Percentiles rank a stretch among this genome's conserved stretches.
Conservation (phyloP, 2,888 invertebrate species). For the Mythimna ferrago region DNA sequence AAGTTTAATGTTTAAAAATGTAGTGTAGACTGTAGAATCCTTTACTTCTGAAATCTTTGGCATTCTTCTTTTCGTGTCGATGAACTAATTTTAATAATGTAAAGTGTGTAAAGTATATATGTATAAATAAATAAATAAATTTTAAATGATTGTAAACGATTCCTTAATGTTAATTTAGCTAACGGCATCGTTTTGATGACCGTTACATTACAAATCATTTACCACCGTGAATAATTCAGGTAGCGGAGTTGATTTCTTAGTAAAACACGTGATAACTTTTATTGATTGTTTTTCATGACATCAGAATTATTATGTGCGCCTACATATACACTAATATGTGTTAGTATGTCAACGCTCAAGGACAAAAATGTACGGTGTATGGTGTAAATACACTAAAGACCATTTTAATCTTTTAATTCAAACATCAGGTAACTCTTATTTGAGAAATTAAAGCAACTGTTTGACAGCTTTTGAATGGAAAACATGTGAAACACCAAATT, state of each 20-base stretch:
- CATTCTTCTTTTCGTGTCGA: no score
- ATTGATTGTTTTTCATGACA: slow-evolving; percentile 33
- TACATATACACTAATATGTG: neutral
- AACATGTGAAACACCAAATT: neutral
- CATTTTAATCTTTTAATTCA: neutral
- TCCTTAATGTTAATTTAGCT: slow-evolving; percentile 14
- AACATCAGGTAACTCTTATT: neutral
- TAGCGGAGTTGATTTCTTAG: slow-evolving; percentile 23
- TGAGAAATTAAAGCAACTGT: neutral
- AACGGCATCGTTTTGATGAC: slow-evolving; percentile 22
- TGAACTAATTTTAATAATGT: no score
- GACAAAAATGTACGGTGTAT: neutral
- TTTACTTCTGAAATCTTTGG: no score
- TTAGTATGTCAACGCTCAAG: slow-evolving; percentile 1
- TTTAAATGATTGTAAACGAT: neutral
- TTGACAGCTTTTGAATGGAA: neutral
- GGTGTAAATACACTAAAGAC: no score
- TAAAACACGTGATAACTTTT: slow-evolving; percentile 21
- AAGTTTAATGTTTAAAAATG: no score
- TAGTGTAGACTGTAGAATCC: no score
- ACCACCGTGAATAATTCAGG: slow-evolving; percentile 41
- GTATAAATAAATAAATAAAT: neutral
- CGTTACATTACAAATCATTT: slow-evolving; percentile 35
- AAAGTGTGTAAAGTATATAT: no score
- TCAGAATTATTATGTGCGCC: slow-evolving; percentile 9